phyloP scores from a whole-genome alignment of 2,113 vertebrate genomes.

The Morone chrysops region DNA sequence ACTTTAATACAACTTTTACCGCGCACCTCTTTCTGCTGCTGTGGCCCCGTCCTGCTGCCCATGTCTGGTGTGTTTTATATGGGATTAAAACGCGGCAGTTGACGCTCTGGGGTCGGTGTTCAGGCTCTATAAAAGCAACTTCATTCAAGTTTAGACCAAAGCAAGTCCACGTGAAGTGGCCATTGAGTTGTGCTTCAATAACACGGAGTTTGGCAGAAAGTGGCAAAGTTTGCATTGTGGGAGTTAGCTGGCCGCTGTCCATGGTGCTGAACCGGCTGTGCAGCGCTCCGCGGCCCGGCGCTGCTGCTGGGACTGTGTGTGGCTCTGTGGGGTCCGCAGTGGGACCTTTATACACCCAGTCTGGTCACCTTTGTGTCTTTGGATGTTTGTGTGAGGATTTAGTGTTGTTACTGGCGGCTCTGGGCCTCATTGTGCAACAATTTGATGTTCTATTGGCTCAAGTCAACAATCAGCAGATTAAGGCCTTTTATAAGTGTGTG shows the following conservation, averaged over 20 bases:
- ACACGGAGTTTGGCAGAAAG: neutral
- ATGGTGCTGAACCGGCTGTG: conserved; percentile 75
- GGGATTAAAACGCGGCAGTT: neutral
- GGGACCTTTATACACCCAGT: neutral
- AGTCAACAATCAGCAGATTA: neutral
- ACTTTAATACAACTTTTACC: neutral
- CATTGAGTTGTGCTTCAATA: fast-evolving
- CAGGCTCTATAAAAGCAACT: neutral
- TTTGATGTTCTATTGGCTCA: neutral
- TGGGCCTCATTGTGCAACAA: neutral
- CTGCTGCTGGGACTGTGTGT: no score
- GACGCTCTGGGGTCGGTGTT: neutral
- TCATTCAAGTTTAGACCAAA: fast-evolving
- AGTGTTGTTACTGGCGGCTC: neutral
- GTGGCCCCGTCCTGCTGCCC: neutral
- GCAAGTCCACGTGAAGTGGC: neutral
- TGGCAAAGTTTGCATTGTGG: conserved; percentile 15
- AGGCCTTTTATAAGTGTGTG: no score
- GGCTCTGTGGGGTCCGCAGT: neutral
- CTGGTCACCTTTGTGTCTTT: neutral
- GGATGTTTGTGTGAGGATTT: neutral
- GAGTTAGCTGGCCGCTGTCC: conserved; percentile 70
- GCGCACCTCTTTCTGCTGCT: neutral
- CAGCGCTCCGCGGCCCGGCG: neutral
- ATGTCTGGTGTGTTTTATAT: fast-evolving